A percentile compares a stretch with the other conserved stretches of the same genome.
phyloP scores from a whole-genome alignment of 2,888 invertebrate species.

The Nomada ruficornis region DNA sequence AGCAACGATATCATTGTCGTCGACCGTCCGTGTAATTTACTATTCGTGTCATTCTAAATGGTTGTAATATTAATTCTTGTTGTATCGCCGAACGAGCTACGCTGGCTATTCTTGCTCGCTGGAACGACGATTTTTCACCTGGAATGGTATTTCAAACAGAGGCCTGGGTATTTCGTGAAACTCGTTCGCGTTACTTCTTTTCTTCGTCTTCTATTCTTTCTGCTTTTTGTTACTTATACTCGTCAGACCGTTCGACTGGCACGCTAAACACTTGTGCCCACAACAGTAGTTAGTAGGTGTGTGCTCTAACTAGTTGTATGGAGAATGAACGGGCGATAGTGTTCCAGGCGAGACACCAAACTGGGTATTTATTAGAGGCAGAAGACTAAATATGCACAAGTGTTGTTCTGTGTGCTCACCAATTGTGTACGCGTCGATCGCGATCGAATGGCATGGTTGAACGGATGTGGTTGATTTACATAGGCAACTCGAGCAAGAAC shows the following conservation, averaged over 20 bases:
- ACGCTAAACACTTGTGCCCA: slow-evolving; percentile 65
- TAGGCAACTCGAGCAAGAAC: neutral
- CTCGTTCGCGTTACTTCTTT: slow-evolving; percentile 10
- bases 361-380: slow-evolving; percentile 53
- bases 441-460: neutral
- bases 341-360: slow-evolving; percentile 29
- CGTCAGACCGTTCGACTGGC: slow-evolving; percentile 3
- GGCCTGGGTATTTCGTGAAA: slow-evolving; percentile 7
- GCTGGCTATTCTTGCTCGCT: too few species aligned
- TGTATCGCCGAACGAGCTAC: too few species aligned
- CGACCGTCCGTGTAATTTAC: too few species aligned
- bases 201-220: neutral
- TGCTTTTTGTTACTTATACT: neutral
- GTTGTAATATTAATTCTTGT: too few species aligned
- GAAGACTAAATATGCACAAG: slow-evolving; percentile 62
- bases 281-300: slow-evolving; percentile 23
- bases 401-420: slow-evolving; percentile 35
- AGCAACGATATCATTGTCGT: neutral
- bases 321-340: slow-evolving; percentile 27
- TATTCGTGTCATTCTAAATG: too few species aligned
- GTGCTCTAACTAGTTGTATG: slow-evolving; percentile 42
- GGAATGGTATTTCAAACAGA: too few species aligned
- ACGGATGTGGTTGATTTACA: neutral
- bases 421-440: slow-evolving; percentile 32
- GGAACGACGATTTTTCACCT: too few species aligned